A percentile compares a stretch with the other conserved stretches of the same genome.
phyloP scores from a whole-genome alignment of 1,140 invertebrate genomes.

The Drosophila sulfurigaster region DNA sequence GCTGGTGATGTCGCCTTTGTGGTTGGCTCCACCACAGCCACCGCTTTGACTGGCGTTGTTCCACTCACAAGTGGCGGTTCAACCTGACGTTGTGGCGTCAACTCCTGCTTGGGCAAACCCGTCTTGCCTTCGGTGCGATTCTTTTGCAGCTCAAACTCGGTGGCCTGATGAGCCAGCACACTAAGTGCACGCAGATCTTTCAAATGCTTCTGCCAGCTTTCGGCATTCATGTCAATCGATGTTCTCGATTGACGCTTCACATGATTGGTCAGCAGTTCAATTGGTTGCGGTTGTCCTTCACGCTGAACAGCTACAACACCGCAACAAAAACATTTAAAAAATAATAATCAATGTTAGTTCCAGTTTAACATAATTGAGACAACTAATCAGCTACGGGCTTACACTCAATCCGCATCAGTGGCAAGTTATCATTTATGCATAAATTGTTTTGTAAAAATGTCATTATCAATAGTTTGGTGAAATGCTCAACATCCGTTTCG shows the following conservation, averaged over 20 bases:
- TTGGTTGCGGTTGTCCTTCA: constrained; percentile 86
- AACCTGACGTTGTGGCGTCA: constrained; percentile 44
- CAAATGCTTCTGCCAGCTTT: constrained; percentile 79
- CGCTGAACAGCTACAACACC: constrained; percentile 85
- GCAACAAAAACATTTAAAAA: constrained; percentile 37
- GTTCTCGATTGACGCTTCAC: constrained; percentile 70
- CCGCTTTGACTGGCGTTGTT: constrained; percentile 39
- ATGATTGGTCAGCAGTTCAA: constrained; percentile 75
- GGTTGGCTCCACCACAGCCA: constrained; percentile 68
- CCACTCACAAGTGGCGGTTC: constrained; percentile 13
- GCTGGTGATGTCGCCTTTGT: constrained; percentile 56
- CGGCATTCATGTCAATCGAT: constrained; percentile 45
- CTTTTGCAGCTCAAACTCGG: constrained; percentile 76
- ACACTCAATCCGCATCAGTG: constrained; percentile 89
- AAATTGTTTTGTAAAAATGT: constrained; percentile 87
- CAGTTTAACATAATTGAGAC: not conserved
- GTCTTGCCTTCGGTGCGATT: constrained; percentile 70
- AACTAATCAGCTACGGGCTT: constrained; percentile 78
- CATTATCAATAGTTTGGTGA: constrained; percentile 87
- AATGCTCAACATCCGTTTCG: constrained; percentile 88
- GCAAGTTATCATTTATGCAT: constrained; percentile 88
- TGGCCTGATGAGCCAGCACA: constrained; percentile 79
- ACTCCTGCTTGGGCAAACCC: constrained; percentile 62
- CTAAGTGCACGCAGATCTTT: constrained; percentile 71
- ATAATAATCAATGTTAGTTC: constrained; percentile 3